These are phyloP conservation scores for Acronicta leporina DNA, from an alignment of 2,888 invertebrate genomes.

Conservation along the genomic window DNA sequence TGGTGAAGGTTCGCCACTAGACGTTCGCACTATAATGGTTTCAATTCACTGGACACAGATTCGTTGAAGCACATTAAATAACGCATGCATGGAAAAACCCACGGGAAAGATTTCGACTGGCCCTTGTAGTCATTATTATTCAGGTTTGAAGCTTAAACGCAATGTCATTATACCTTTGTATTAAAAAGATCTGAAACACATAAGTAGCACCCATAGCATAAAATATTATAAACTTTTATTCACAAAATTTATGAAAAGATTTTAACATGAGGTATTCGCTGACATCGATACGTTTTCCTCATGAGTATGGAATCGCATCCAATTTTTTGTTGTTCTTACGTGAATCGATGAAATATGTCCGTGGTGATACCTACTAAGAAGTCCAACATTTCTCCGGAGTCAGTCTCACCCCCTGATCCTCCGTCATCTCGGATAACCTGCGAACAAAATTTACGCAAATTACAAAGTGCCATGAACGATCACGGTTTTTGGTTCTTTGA, in stretches of 20 bases:
- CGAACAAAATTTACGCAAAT: constrained; percentile 49
- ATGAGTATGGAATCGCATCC: constrained; percentile 13
- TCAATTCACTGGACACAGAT: constrained; percentile 42
- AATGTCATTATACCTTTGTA: constrained; percentile 28
- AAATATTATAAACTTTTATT: constrained; percentile 35
- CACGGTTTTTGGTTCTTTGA: neutral
- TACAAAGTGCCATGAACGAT: constrained; percentile 4
- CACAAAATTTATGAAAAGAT: constrained; percentile 37
- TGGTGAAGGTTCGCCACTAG: constrained; percentile 48
- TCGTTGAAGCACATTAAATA: constrained; percentile 39
- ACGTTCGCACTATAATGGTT: constrained; percentile 26
- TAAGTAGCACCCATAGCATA: constrained; percentile 51
- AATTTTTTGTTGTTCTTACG: constrained; percentile 59
- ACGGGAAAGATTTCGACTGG: constrained; percentile 29
- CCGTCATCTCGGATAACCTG: constrained; percentile 66
- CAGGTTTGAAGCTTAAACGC: constrained; percentile 21
- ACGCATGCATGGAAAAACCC: constrained; percentile 23
- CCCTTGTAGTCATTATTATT: constrained; percentile 22
- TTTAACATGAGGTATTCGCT: constrained; percentile 18
- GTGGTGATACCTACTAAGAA: constrained; percentile 82
- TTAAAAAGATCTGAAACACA: constrained; percentile 33
- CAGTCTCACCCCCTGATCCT: constrained; percentile 64
- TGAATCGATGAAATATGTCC: constrained; percentile 80
- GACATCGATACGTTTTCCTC: constrained; percentile 24
- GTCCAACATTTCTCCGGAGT: constrained; percentile 77